These are phyloP conservation scores for Scaptomyza hsui DNA, from an alignment of 1,140 invertebrate species.

Conservation along the genomic window DNA sequence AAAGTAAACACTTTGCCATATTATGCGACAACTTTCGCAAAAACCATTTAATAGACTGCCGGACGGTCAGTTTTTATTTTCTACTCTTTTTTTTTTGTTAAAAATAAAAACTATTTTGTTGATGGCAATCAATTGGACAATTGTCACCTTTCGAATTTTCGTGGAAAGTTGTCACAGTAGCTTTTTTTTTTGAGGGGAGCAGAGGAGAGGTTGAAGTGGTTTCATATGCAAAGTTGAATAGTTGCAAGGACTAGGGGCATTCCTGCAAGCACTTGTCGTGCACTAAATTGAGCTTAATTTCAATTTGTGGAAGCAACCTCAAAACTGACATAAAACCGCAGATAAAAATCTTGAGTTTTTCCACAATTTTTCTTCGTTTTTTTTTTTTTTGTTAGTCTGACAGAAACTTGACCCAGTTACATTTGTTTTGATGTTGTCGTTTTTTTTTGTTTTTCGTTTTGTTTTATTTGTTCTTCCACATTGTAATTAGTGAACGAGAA, in stretches of 20 bases:
- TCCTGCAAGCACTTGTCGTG: slow-evolving; percentile 38
- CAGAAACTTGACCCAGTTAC: slow-evolving; percentile 73
- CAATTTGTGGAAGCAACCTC: slow-evolving; percentile 51
- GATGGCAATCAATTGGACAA: slow-evolving; percentile 60
- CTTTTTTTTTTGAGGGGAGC: too few species aligned
- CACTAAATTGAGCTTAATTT: slow-evolving; percentile 52
- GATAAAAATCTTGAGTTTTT: slow-evolving; percentile 76
- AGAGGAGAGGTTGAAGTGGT: background rate
- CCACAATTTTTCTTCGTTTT: slow-evolving; percentile 62
- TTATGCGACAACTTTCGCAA: slow-evolving; percentile 81
- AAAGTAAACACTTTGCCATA: slow-evolving; percentile 74
- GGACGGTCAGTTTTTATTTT: slow-evolving; percentile 40
- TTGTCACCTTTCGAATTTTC: slow-evolving; percentile 71
- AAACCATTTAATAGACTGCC: slow-evolving; percentile 78
- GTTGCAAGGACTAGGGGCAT: slow-evolving; percentile 33
- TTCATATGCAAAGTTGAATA: slow-evolving; percentile 28
- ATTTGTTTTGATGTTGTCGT: slow-evolving; percentile 64
- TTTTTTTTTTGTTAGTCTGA: slow-evolving; percentile 20
- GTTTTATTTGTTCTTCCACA: slow-evolving; percentile 65
- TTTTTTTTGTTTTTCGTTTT: slow-evolving; percentile 45
- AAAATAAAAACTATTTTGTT: too few species aligned
- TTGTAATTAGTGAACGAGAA: slow-evolving; percentile 75
- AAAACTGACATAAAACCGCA: slow-evolving; percentile 71
- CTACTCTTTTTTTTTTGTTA: slow-evolving; percentile 8
- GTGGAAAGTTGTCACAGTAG: slow-evolving; percentile 24